Evolutionary conservation across 2,888 invertebrate genomes (phyloP).

Genomic region (Aleiodes alternator): DNA sequence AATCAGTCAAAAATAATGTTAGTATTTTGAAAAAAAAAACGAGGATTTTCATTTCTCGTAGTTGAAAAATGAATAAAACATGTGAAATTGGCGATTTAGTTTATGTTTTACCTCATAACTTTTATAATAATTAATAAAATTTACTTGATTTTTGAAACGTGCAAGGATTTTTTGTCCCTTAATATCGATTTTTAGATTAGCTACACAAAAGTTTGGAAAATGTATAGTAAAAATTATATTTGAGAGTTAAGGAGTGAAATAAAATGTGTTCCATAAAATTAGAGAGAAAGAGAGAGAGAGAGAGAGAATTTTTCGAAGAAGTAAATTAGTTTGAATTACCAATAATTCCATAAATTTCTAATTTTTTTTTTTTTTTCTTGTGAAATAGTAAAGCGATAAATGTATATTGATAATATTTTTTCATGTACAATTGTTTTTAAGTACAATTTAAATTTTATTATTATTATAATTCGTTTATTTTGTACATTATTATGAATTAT

Average conservation of each 20-base stretch:
- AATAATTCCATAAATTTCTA: neutral
- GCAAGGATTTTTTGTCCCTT: no score
- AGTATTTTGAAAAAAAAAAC: no score
- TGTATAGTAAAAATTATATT: constrained; percentile 5
- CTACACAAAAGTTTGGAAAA: no score
- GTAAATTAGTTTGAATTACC: neutral
- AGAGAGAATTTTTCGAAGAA: neutral
- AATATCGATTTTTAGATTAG: no score
- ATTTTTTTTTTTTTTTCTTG: neutral
- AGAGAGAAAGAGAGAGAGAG: neutral
- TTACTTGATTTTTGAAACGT: no score
- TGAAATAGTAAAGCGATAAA: neutral
- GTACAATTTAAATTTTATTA: neutral
- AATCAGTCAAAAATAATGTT: no score
- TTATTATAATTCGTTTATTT: constrained; percentile 9
- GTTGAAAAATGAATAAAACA: no score
- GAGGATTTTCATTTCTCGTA: no score
- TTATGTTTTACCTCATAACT: no score
- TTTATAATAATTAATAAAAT: no score
- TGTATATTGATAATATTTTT: neutral
- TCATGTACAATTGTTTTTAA: neutral
- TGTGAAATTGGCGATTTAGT: no score
- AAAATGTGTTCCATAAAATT: constrained; percentile 9
- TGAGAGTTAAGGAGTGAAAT: constrained; percentile 4
- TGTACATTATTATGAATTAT: constrained; percentile 28